phyloP scores from a whole-genome alignment of 1,140 invertebrate genomes.

The Eupristina koningsbergeri region DNA sequence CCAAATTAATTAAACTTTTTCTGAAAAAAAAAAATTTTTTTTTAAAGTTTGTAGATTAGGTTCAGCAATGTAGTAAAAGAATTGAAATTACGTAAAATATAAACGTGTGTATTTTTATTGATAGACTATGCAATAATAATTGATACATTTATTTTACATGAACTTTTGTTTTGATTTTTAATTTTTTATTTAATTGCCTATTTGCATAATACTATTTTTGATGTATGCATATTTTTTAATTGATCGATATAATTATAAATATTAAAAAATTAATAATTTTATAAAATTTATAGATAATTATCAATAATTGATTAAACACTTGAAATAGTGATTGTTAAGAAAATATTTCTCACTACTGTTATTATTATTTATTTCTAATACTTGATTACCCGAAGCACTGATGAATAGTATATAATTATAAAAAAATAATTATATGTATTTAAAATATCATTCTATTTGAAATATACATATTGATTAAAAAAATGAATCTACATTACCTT shows the following conservation, averaged over 20 bases:
- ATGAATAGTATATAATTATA: neutral
- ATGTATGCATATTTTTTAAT: neutral
- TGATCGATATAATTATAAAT: neutral
- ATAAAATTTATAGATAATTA: neutral
- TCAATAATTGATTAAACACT: neutral
- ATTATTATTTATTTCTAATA: neutral
- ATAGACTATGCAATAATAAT: neutral
- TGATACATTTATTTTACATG: neutral
- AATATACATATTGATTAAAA: neutral
- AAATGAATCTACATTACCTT: neutral
- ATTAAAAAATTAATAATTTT: neutral
- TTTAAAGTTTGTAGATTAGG: neutral
- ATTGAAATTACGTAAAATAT: neutral
- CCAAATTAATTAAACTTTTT: neutral
- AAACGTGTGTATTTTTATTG: neutral
- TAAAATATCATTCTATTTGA: neutral
- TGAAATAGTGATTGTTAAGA: neutral
- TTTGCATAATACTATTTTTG: neutral
- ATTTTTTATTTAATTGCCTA: neutral
- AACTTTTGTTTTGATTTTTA: neutral
- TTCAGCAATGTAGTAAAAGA: neutral
- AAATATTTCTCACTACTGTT: neutral
- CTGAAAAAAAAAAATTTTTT: neutral
- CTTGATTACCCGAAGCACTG: no score
- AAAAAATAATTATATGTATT: neutral